Base-by-base conservation (phyloP, 2,113 vertebrate genomes). In the Charadrius vociferus region DNA sequence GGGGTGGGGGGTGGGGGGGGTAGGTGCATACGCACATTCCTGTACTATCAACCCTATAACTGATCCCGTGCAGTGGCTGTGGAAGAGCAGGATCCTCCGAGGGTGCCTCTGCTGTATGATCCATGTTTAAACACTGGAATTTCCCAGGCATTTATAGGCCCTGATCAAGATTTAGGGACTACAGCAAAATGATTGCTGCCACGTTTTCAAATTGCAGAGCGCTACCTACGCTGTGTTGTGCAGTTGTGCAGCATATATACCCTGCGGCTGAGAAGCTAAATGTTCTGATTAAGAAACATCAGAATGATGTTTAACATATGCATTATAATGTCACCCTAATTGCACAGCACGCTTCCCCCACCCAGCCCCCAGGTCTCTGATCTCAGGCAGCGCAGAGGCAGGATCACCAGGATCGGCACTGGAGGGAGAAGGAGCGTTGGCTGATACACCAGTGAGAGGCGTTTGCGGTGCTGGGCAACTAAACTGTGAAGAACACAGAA, bases 261-360 rank as follows among this genome's bases (percentile, higher is more conserved):
- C 70, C 55, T 0, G 0, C 14, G 50, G 49, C 39, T 6, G 59
- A 13, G 26, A 65, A 84, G 73, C 50, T 59, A n/a, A 80, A 43
- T 10, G 12, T 32, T 50, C 61, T 13, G 83, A 80, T 80, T 49
- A 80, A 66, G 89, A 61, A 70, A 41, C 73, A 34, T 4, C 58
- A 1, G 14, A 6, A 41, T 0, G 1, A 6, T 3, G 27, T 37
- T 81, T 50, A 45, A 36, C 0, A 32, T 13, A 6, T 1, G 41
- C 56, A 22, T 47, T 39, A 37, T 7, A 24, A 27, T 1, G 26
- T 24, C 1, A 0, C 9, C 3, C 13, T 59, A 73, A 47, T 10
- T 27, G 68, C 49, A 30, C 15, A 1, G 5, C 43, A 2, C 0
- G 7, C 23, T 43, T 20, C n/a, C n/a, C 37, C 5, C 7, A 3